phyloP scores from a whole-genome alignment of 2,113 vertebrate species.

The Archilochus colubris region DNA sequence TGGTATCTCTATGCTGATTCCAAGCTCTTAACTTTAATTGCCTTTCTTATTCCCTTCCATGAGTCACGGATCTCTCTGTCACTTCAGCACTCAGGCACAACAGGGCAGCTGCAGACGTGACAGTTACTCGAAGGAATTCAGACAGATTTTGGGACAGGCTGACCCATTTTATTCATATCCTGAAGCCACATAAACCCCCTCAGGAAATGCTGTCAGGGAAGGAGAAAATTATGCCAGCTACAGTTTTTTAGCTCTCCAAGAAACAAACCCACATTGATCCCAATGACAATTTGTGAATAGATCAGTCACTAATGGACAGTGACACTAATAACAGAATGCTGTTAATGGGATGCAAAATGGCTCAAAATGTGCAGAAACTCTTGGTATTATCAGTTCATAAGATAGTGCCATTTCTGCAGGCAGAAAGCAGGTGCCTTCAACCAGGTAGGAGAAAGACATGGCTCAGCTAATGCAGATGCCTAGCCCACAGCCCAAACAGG shows the following conservation, averaged over 20 bases:
- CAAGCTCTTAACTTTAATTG: neutral
- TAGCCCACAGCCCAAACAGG: neutral
- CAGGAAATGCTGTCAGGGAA: neutral
- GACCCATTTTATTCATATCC: constrained; percentile 7
- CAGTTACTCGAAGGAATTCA: constrained; percentile 32
- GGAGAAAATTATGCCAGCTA: neutral
- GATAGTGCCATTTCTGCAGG: neutral
- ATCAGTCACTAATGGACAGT: neutral
- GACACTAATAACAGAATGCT: no score
- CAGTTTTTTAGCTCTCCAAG: neutral
- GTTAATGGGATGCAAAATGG: neutral
- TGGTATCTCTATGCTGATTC: neutral
- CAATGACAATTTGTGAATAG: neutral
- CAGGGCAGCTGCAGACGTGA: neutral
- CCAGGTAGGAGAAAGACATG: neutral
- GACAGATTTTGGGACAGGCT: neutral
- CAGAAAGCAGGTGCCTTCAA: neutral
- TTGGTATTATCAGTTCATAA: neutral
- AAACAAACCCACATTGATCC: neutral
- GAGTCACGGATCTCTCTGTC: neutral
- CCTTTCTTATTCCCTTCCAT: neutral
- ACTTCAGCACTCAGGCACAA: neutral
- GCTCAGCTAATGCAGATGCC: neutral
- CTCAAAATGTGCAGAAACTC: neutral
- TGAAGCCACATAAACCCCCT: neutral